Base-by-base conservation (phyloP, 2,888 invertebrate species). In the Hypena proboscidalis region DNA sequence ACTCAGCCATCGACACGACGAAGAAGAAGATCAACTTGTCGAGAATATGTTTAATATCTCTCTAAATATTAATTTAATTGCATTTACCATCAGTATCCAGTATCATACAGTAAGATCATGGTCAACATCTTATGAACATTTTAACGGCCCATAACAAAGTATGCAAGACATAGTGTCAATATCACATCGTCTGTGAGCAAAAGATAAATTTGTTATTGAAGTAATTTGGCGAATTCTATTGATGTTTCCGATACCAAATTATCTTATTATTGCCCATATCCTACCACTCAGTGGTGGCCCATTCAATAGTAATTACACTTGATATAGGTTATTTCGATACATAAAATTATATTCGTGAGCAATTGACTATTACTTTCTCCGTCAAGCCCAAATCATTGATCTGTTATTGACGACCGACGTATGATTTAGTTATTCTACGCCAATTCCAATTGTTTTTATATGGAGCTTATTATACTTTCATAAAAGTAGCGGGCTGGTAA, bases 341-440 rank as follows among this genome's bases (percentile, higher is more conserved):
- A 26, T 39, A 32, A 39, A 38, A 19, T n/a, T 25, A 30, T 27
- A 38, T 23, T 31, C 9, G 38, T 27, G 21, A 11, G 20, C 36
- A 27, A 27, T 14, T 23, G 23, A 29, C 7, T 13, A 17, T 22
- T 19, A 38, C 38, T 38, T 38, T 38, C 31, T 17, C 7, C 7
- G 13, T 13, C 11, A 31, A 38, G 19, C 25, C 25, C 20, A 14
- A 39, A 30, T 25, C 31, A 25, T 14, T 10, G 14, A 20, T 15
- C 15, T 25, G 25, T 19, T 39, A 9, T 32, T 25, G 25, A 25
- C 7, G 13, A 31, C 13, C 14, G 31, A 20, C n/a, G 25, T 20
- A 25, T 15, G 23, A 10, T 39, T 3, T 30, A 20, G 19, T 31
- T 10, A 11, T 29, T 3, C 17, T 13, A n/a, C 14, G 27, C 27